Base-by-base conservation (phyloP, 2,797 vertebrate species). In the Orientallactaga sibirica region DNA sequence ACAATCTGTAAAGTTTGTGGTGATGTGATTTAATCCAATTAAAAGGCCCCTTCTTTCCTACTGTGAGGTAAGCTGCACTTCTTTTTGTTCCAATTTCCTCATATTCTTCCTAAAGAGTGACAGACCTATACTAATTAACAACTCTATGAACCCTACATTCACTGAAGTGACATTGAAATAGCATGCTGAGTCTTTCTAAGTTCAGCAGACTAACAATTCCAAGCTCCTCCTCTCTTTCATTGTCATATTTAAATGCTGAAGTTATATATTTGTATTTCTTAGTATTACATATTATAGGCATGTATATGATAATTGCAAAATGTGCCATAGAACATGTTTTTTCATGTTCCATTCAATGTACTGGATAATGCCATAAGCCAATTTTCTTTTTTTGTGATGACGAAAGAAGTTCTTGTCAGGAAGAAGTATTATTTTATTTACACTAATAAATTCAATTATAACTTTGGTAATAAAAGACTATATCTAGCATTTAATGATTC, bases 121-220 rank as follows among this genome's bases (percentile, higher is more conserved):
- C 93, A 97, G 80, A 15, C 80, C 43, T 92, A 89, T 83, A 92
- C 95, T 95, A 97, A 96, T 97, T 96, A 96, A 95, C 90, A 95
- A 95, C 66, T 97, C 95, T 94, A 77, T 86, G 78, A 95, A 93
- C 80, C 77, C 79, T 96, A 93, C 81, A 82, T 93, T 88, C 74
- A 95, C 66, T 92, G 75, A 95, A 95, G 77, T 75, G 79, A 96
- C 76, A 94, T 95, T 43, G 92, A 61, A 92, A 84, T 70, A 91
- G 66, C 80, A 95, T 70, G 70, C 92, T 92, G 92, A 89, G 83
- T 70, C 83, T 94, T 96, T 93, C 52, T 80, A 87, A 93, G 74
- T 66, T 97, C 83, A 95, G 9, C 29, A 66, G 58, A 91, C 48
- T 92, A 88, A 92, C n/a, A 92, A 86, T 92, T 88, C 29, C 61